Evolutionary conservation across 2,888 invertebrate genomes (phyloP).

Genomic region (Synanthedon andrenaeformis): DNA sequence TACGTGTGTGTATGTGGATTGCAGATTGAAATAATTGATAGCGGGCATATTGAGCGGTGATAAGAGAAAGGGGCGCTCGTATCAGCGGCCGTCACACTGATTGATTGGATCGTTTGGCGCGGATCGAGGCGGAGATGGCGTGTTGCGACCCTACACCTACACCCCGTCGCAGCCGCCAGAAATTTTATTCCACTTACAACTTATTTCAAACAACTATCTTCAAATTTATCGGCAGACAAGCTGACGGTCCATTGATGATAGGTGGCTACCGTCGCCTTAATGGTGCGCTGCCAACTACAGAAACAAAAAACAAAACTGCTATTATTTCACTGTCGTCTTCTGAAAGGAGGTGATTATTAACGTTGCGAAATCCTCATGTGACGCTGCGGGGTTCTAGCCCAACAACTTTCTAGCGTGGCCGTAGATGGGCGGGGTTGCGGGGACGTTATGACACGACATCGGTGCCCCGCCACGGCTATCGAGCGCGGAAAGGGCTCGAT

Average conservation of each 20-base stretch:
- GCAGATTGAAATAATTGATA: background rate
- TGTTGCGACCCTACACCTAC: background rate
- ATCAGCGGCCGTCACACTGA: conserved; percentile 9
- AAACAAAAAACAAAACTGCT: too few relatives aligned
- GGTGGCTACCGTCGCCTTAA: background rate
- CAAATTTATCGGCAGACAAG: background rate
- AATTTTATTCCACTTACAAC: too few relatives aligned
- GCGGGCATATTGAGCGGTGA: background rate
- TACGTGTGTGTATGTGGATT: background rate
- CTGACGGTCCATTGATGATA: background rate
- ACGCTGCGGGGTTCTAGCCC: too few relatives aligned
- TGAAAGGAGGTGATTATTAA: too few relatives aligned
- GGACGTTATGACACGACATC: too few relatives aligned
- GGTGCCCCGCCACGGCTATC: too few relatives aligned
- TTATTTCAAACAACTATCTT: too few relatives aligned
- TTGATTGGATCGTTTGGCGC: conserved; percentile 20
- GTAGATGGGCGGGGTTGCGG: too few relatives aligned
- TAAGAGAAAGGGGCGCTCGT: conserved; percentile 1
- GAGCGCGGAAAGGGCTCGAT: too few relatives aligned
- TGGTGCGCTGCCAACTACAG: background rate
- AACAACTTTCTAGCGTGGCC: too few relatives aligned
- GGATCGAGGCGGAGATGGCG: background rate
- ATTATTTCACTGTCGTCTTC: too few relatives aligned
- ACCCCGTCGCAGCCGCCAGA: background rate
- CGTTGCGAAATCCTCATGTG: too few relatives aligned